A percentile compares a stretch with the other conserved stretches of the same genome.
Conservation (phyloP, 2,888 invertebrate species). For the Conomelus anceps region DNA sequence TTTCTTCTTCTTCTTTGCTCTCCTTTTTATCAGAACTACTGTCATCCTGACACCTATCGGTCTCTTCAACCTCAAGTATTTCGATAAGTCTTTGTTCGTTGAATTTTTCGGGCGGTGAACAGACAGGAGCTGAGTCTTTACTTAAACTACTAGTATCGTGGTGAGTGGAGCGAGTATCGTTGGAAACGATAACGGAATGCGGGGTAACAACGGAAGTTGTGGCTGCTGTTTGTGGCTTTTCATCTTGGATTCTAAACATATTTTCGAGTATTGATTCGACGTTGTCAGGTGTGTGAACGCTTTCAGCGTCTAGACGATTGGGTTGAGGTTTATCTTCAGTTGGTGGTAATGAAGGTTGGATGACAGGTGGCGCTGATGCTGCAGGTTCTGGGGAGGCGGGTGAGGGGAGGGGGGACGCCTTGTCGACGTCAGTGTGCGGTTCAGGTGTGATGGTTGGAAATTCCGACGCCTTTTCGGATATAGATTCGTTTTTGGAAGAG, state of each 20-base stretch:
- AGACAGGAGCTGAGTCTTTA: background rate
- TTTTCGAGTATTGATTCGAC: slow-evolving; percentile 37
- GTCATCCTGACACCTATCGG: background rate
- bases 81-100: slow-evolving; percentile 39
- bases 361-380: background rate
- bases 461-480: background rate
- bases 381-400: background rate
- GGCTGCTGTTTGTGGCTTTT: slow-evolving; percentile 16
- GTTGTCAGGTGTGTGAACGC: slow-evolving; percentile 27
- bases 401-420: background rate
- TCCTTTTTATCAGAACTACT: no score
- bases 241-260: slow-evolving; percentile 36
- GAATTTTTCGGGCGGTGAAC: slow-evolving; percentile 24
- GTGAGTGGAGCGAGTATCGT: slow-evolving; percentile 36
- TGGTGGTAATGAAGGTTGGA: background rate
- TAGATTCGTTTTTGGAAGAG: slow-evolving; percentile 1
- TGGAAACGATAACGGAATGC: slow-evolving; percentile 28
- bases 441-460: background rate
- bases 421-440: background rate
- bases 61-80: slow-evolving; percentile 27
- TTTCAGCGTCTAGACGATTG: background rate
- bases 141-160: slow-evolving; percentile 18
- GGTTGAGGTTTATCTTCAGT: background rate
- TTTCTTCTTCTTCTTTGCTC: background rate
- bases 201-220: slow-evolving; percentile 14